Percentiles rank a stretch among this genome's conserved stretches.
Evolutionary conservation across 2,113 vertebrate species (phyloP).

Genomic region (Microcebus lehilahytsara): DNA sequence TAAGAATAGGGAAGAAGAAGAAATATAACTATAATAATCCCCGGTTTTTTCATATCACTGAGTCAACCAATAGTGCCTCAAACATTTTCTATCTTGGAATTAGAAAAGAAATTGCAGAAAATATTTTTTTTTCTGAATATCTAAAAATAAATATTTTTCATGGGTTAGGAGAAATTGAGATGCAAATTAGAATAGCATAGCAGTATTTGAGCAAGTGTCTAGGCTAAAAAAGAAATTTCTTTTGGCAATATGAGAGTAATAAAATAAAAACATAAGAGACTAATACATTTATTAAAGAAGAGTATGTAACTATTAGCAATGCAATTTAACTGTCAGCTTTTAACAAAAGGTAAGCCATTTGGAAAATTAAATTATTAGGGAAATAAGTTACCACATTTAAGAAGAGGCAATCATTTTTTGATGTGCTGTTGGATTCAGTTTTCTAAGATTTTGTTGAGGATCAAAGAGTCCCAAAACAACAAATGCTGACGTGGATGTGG

Average conservation of each 20-base stretch:
- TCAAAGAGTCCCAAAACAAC: no score
- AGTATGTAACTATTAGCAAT: background rate
- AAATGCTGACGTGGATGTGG: no score
- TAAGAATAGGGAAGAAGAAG: background rate
- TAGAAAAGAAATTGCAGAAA: slow-evolving; percentile 5
- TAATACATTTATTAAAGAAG: slow-evolving; percentile 2
- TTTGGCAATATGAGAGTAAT: background rate
- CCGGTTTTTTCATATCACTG: background rate
- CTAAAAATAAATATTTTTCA: slow-evolving; percentile 12
- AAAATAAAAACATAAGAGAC: background rate
- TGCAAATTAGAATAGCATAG: background rate
- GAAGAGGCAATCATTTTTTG: background rate
- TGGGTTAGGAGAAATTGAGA: background rate
- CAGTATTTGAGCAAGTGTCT: background rate
- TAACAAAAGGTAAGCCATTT: background rate
- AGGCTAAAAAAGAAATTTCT: background rate
- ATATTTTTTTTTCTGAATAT: background rate
- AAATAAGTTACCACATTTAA: background rate
- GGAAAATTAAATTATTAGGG: background rate
- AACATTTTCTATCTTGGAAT: background rate
- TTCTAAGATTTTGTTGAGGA: no score
- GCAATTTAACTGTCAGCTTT: background rate
- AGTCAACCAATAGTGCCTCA: background rate
- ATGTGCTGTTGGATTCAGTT: no score
- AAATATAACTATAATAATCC: background rate